Evolutionary conservation across 2,888 invertebrate genomes (phyloP).

Genomic region (Hypercompe scribonia): DNA sequence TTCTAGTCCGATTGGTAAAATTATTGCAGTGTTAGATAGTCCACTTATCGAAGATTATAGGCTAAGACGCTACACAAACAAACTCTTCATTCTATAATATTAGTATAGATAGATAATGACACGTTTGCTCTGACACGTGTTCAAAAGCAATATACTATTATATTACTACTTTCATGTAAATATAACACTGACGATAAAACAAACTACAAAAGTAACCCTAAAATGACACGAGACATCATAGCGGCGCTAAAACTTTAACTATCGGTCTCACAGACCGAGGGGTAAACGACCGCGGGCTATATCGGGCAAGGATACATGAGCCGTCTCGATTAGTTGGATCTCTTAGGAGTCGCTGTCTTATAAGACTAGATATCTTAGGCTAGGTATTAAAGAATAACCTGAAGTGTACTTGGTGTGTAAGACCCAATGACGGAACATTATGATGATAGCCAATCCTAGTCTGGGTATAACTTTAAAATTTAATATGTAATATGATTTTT

Average conservation of each 20-base stretch:
- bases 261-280: constrained; percentile 25
- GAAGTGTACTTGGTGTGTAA: too few relatives aligned
- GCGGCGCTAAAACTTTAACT: constrained; percentile 24
- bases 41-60: too few relatives aligned
- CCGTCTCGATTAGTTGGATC: constrained; percentile 33
- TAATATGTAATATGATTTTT: too few relatives aligned
- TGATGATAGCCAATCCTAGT: too few relatives aligned
- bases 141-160: background rate
- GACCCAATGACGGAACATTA: too few relatives aligned
- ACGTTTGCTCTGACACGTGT: background rate
- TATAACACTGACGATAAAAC: background rate
- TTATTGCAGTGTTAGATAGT: too few relatives aligned
- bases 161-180: constrained; percentile 1
- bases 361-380: too few relatives aligned
- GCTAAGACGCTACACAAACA: too few relatives aligned
- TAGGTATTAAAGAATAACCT: too few relatives aligned
- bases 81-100: too few relatives aligned
- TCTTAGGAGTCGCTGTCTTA: constrained; percentile 16
- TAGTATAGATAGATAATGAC: background rate
- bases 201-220: constrained; percentile 22
- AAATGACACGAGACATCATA: constrained; percentile 24
- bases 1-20: too few relatives aligned
- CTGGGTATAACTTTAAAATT: too few relatives aligned
- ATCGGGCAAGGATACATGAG: constrained; percentile 45
- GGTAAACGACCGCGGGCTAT: constrained; percentile 55